These are phyloP conservation scores for Anaspis maculata DNA, from an alignment of 2,888 invertebrate species.

Conservation along the genomic window DNA sequence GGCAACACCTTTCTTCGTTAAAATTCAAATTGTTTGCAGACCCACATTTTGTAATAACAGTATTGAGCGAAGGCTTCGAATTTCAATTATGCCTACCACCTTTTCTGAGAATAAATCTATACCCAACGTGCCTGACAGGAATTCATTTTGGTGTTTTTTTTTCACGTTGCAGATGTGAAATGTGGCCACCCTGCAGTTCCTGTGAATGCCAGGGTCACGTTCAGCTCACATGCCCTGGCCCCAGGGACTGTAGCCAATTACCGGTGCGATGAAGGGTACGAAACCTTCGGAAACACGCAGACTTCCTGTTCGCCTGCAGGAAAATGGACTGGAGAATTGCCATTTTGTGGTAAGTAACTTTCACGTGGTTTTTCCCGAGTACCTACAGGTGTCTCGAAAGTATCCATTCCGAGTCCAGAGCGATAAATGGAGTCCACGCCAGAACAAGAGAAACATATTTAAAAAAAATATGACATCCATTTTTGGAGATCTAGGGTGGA, in stretches of 20 bases:
- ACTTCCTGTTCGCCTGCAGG: constrained; percentile 63
- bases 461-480: neutral
- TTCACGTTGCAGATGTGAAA: constrained; percentile 36
- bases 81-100: too few species aligned
- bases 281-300: constrained; percentile 70
- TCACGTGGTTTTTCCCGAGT: too few species aligned
- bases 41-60: too few species aligned
- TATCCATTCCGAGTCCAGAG: too few species aligned
- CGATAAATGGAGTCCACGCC: too few species aligned
- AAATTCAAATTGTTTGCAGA: too few species aligned
- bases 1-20: too few species aligned
- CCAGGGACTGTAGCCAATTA: constrained; percentile 63
- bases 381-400: too few species aligned
- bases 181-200: constrained; percentile 85
- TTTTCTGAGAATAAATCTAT: too few species aligned
- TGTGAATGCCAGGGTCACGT: constrained; percentile 65
- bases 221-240: constrained; percentile 48
- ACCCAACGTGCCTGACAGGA: too few species aligned
- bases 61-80: too few species aligned
- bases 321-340: constrained; percentile 72
- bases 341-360: constrained; percentile 81
- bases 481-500: neutral
- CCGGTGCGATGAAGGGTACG: constrained; percentile 78
- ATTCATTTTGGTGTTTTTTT: too few species aligned
- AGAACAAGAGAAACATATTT: constrained; percentile 1